Conservation (phyloP, 2,113 vertebrate species). For the Cervus canadensis region DNA sequence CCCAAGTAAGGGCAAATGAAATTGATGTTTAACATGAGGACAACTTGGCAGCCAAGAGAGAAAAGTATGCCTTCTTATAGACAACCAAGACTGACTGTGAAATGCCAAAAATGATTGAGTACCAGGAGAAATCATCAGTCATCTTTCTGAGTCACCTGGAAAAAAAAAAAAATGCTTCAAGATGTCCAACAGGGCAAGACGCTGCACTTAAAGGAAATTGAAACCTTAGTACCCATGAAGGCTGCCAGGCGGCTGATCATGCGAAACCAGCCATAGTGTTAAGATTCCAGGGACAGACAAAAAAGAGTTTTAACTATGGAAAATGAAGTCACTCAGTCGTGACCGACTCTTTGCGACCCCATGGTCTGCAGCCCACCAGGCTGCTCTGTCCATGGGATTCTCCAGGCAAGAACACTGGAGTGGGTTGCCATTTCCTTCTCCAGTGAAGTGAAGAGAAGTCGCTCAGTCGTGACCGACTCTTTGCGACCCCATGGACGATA, state of each 20-base stretch:
- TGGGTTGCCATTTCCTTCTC: too few species aligned
- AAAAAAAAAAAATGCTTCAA: neutral
- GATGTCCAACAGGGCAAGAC: neutral
- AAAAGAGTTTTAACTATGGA: neutral
- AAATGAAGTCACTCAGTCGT: too few species aligned
- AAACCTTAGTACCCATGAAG: neutral
- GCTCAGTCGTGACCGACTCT: too few species aligned
- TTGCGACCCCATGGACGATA: too few species aligned
- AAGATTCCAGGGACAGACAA: neutral
- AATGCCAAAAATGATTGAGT: neutral
- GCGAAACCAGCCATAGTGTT: neutral
- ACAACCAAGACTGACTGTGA: neutral
- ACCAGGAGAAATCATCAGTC: neutral
- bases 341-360: too few species aligned
- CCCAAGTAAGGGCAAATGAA: neutral
- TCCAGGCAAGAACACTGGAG: too few species aligned
- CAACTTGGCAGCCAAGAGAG: neutral
- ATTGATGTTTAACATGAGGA: neutral
- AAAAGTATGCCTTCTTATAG: neutral
- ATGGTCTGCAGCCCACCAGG: too few species aligned
- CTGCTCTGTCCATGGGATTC: too few species aligned
- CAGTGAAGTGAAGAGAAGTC: too few species aligned
- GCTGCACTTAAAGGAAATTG: neutral
- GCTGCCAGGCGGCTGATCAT: neutral
- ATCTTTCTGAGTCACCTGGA: neutral